Evolutionary conservation across 2,113 vertebrate genomes (phyloP).

Genomic region (Callocephalon fimbriatum): DNA sequence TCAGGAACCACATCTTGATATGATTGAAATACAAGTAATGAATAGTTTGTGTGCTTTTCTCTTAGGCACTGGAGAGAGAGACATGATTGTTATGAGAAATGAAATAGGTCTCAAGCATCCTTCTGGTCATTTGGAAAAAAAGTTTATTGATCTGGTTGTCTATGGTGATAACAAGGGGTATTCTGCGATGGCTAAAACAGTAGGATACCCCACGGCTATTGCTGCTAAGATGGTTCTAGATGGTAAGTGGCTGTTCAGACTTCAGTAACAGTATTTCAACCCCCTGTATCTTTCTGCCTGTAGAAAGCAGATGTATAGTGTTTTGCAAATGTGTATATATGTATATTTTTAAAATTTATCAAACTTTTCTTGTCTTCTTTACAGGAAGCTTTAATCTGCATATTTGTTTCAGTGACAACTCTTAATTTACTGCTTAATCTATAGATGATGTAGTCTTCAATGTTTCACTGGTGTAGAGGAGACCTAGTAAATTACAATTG

Average conservation of each 20-base stretch:
- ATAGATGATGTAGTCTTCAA: not conserved
- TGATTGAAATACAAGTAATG: not conserved
- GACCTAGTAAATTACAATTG: not conserved
- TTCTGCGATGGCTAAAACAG: constrained; percentile 97
- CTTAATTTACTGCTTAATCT: not conserved
- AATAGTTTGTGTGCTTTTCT: constrained; percentile 9
- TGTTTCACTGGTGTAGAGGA: not conserved
- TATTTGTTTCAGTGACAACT: not conserved
- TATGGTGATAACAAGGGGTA: constrained; percentile 90
- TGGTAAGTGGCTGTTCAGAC: constrained; percentile 80
- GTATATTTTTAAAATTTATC: not conserved
- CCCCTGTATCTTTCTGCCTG: not conserved
- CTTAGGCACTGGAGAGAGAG: constrained; percentile 87
- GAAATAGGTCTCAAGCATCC: constrained; percentile 91
- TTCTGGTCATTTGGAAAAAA: constrained; percentile 93
- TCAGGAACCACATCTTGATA: not conserved
- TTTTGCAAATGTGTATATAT: not conserved
- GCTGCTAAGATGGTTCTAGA: constrained; percentile 92
- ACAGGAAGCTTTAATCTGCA: not conserved
- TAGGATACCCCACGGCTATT: constrained; percentile 92
- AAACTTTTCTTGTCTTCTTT: not conserved
- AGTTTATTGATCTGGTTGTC: constrained; percentile 88
- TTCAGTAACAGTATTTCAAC: not conserved
- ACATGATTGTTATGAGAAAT: constrained; percentile 93
- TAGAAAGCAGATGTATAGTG: not conserved